Conservation (phyloP, 2,888 invertebrate genomes). For the Spicauda simplicius region DNA sequence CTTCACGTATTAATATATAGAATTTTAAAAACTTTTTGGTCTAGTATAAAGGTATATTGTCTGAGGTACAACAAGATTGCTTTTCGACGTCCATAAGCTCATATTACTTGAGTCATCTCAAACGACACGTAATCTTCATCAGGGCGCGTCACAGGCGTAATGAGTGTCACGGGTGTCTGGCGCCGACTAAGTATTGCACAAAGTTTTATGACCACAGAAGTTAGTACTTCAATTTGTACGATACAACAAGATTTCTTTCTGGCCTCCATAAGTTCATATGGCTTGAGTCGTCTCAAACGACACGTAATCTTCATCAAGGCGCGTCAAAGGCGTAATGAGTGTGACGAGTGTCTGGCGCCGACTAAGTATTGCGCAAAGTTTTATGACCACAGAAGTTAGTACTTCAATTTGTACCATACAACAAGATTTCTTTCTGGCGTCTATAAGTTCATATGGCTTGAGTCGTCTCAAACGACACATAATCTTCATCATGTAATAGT, state of each 20-base stretch:
- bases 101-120: conserved; percentile 10
- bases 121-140: conserved; percentile 5
- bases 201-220: conserved; percentile 3
- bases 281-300: conserved; percentile 11
- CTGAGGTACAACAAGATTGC: too few species aligned
- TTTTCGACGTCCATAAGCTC: too few species aligned
- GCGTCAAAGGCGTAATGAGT: conserved; percentile 6
- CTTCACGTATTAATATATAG: too few species aligned
- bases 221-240: not conserved
- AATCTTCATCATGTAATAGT: not conserved
- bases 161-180: conserved; percentile 13
- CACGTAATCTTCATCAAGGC: not conserved
- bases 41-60: too few species aligned
- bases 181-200: conserved; percentile 3
- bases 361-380: conserved; percentile 4
- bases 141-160: conserved; percentile 3
- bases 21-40: too few species aligned
- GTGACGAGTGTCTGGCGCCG: conserved; percentile 17
- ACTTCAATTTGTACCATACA: too few species aligned
- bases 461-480: conserved; percentile 4
- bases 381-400: not conserved
- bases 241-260: too few species aligned
- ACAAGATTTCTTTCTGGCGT: too few species aligned
- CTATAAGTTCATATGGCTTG: too few species aligned
- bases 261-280: too few species aligned